These are phyloP conservation scores for Morinoia aosen DNA, from an alignment of 2,888 invertebrate genomes.

Conservation along the genomic window DNA sequence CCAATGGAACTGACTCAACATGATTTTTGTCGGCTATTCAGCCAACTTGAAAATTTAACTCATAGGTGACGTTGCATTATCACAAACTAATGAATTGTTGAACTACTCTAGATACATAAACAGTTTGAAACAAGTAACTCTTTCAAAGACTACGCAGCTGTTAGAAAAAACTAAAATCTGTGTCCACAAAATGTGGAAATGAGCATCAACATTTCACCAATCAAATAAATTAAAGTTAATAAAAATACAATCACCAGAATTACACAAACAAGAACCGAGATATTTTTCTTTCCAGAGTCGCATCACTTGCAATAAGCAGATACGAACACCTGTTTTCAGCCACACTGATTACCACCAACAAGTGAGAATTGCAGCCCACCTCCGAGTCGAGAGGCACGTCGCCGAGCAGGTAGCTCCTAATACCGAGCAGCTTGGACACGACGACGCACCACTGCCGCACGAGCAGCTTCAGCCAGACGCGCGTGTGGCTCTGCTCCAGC, in stretches of 20 bases:
- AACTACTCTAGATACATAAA: neutral
- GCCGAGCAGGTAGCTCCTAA: conserved; percentile 91
- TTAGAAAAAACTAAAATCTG: neutral
- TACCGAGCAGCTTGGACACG: conserved; percentile 86
- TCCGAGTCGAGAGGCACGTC: conserved; percentile 73
- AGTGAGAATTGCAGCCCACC: conserved; percentile 44
- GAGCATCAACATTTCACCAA: too few species aligned
- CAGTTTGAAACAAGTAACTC: neutral
- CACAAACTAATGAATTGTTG: neutral
- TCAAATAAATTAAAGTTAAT: too few species aligned
- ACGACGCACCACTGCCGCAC: conserved; percentile 88
- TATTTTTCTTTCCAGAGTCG: too few species aligned
- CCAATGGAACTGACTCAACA: neutral
- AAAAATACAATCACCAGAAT: too few species aligned
- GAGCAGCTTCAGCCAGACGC: conserved; percentile 92
- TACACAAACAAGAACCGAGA: too few species aligned
- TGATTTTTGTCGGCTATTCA: neutral
- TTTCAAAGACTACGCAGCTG: too few species aligned
- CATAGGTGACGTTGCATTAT: neutral
- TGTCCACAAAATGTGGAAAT: too few species aligned
- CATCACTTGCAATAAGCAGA: too few species aligned
- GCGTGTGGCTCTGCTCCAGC: conserved; percentile 95
- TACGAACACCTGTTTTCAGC: too few species aligned
- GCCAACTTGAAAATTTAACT: neutral
- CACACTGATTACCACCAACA: too few species aligned